A percentile compares a stretch with the other conserved stretches of the same genome.
These are phyloP conservation scores for Heloderma charlesbogerti DNA, from an alignment of 2,113 vertebrate genomes.

Conservation along the genomic window DNA sequence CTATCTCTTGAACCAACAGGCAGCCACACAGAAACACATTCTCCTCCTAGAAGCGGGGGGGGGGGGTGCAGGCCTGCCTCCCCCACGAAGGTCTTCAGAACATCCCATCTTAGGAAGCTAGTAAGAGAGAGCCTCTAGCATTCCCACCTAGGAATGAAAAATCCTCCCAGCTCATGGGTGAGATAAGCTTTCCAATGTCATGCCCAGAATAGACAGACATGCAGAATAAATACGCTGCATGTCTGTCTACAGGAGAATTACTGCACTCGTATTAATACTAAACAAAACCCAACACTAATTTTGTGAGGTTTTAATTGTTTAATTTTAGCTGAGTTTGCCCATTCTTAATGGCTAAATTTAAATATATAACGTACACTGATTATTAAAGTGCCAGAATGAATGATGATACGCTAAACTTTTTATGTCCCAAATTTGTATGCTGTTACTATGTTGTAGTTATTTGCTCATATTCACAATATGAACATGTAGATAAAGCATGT, in stretches of 20 bases:
- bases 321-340: background rate
- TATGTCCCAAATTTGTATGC: constrained; percentile 2
- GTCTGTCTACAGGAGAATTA: background rate
- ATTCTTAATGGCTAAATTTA: constrained; percentile 9
- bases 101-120: too few relatives aligned
- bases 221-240: background rate
- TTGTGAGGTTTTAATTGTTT: background rate
- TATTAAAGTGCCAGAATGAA: constrained; percentile 16
- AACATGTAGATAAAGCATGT: background rate
- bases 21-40: too few relatives aligned
- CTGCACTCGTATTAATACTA: background rate
- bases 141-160: too few relatives aligned
- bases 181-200: too few relatives aligned
- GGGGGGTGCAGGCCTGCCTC: too few relatives aligned
- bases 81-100: too few relatives aligned
- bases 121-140: too few relatives aligned
- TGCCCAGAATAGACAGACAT: background rate
- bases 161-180: too few relatives aligned
- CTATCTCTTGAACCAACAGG: too few relatives aligned
- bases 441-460: background rate
- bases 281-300: background rate
- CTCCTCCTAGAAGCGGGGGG: too few relatives aligned
- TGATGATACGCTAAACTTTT: background rate
- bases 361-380: background rate
- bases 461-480: background rate